Evolutionary conservation across 2,888 invertebrate species (phyloP).

Genomic region (Platypus cylindrus): DNA sequence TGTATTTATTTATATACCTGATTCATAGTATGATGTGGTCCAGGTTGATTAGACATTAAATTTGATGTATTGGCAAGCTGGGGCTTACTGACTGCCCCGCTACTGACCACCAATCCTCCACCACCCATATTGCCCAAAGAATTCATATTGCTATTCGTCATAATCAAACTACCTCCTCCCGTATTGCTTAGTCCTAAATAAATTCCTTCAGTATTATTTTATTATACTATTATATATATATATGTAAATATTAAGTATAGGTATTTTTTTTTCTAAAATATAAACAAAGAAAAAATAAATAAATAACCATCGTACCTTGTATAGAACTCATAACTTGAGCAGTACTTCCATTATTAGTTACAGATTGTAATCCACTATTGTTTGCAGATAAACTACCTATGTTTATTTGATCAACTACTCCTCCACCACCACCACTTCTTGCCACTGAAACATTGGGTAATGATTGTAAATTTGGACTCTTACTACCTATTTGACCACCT

Average conservation of each 20-base stretch:
- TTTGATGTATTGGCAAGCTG: slow-evolving; percentile 40
- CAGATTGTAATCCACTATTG: slow-evolving; percentile 38
- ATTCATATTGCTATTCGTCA: slow-evolving; percentile 61
- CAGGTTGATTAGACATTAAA: slow-evolving; percentile 47
- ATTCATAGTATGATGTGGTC: slow-evolving; percentile 29
- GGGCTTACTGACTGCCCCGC: slow-evolving; percentile 61
- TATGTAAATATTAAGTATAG: neutral
- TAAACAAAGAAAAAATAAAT: neutral
- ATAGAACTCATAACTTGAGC: slow-evolving; percentile 61
- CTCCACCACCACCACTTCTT: slow-evolving; percentile 38
- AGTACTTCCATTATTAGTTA: slow-evolving; percentile 55
- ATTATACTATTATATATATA: neutral
- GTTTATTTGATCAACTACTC: slow-evolving; percentile 50
- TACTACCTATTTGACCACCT: slow-evolving; percentile 64
- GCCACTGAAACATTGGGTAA: slow-evolving; percentile 73
- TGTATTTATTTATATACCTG: slow-evolving; percentile 7
- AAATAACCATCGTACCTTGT: slow-evolving; percentile 41
- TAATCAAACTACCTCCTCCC: slow-evolving; percentile 58
- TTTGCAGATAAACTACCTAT: slow-evolving; percentile 42
- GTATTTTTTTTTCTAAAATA: neutral
- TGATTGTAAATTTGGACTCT: slow-evolving; percentile 74
- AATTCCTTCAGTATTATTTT: no score
- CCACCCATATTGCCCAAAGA: slow-evolving; percentile 58
- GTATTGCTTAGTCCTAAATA: slow-evolving; percentile 60
- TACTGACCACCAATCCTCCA: slow-evolving; percentile 59